Conservation (phyloP, 2,797 vertebrate genomes). For the Borostomias antarcticus region DNA sequence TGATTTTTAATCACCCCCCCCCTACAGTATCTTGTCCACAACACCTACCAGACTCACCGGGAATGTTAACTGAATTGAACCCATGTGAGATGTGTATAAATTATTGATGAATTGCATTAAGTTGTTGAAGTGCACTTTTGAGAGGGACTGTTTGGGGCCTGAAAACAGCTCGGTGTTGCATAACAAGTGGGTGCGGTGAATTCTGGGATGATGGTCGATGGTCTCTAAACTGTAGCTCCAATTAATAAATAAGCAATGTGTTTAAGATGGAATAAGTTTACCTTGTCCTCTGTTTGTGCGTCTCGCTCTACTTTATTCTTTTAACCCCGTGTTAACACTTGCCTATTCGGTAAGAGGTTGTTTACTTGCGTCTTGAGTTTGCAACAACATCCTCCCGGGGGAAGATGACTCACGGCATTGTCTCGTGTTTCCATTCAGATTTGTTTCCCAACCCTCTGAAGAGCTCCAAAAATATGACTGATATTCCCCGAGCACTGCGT, state of each 20-base stretch:
- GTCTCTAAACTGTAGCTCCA: neutral
- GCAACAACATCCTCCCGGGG: too few relatives aligned
- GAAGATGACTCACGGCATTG: neutral
- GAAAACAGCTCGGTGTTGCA: too few relatives aligned
- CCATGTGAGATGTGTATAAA: neutral
- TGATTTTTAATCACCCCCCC: too few relatives aligned
- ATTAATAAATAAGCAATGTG: neutral
- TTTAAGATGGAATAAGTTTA: neutral
- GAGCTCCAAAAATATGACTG: neutral
- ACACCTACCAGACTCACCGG: neutral
- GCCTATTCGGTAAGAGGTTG: too few relatives aligned
- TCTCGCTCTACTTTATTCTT: too few relatives aligned
- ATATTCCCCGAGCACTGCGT: neutral
- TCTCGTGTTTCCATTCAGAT: neutral
- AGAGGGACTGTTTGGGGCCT: neutral
- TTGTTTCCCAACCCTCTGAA: neutral
- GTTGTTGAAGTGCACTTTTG: slow-evolving; percentile 1
- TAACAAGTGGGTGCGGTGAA: neutral
- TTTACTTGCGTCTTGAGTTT: too few relatives aligned
- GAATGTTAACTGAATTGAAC: neutral
- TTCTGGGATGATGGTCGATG: neutral
- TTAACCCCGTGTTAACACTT: too few relatives aligned
- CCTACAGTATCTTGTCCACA: neutral
- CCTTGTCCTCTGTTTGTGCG: neutral
- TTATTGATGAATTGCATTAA: neutral